Percentiles rank a stretch among this genome's conserved stretches.
These are phyloP conservation scores for Trematomus bernacchii DNA, from an alignment of 2,797 vertebrate species.

Conservation along the genomic window DNA sequence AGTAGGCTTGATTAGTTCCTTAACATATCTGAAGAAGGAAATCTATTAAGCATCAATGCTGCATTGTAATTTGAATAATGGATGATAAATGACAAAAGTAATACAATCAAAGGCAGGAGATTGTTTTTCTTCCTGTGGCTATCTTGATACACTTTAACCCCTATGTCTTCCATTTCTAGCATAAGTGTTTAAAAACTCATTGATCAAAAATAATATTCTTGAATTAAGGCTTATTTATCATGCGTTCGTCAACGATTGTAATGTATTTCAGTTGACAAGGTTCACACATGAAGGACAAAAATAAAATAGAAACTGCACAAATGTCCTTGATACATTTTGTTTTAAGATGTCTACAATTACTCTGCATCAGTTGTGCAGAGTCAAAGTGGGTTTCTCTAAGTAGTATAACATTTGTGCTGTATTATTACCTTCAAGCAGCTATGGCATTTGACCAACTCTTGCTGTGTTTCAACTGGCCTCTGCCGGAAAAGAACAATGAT, in stretches of 20 bases:
- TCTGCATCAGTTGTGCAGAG: not conserved
- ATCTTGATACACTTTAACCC: conserved; percentile 41
- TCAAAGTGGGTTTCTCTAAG: not conserved
- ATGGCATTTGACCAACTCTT: conserved; percentile 19
- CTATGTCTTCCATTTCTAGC: conserved; percentile 46
- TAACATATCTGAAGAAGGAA: conserved; percentile 64
- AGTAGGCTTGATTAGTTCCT: conserved; percentile 62
- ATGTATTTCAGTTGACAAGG: not conserved
- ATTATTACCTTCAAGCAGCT: conserved; percentile 6
- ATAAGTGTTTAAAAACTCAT: conserved; percentile 61
- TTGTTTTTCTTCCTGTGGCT: conserved; percentile 43
- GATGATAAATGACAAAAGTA: conserved; percentile 73
- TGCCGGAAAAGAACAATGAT: conserved; percentile 27
- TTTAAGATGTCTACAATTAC: not conserved
- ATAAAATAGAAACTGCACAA: not conserved
- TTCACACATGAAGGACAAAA: not conserved
- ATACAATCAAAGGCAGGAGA: conserved; percentile 66
- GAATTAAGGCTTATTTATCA: conserved; percentile 39
- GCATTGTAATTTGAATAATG: conserved; percentile 73
- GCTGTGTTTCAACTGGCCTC: conserved; percentile 25
- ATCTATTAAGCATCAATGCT: conserved; percentile 69
- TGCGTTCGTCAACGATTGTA: conserved; percentile 26
- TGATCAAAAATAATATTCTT: conserved; percentile 48
- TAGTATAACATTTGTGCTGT: conserved; percentile 11
- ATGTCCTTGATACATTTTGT: not conserved